Evolutionary conservation across 30 jellyfish, hydroid and myxozoan species (phyloP), one percentile per base, ranked within the genome.

Genomic region (Cassiopea xamachana): DNA sequence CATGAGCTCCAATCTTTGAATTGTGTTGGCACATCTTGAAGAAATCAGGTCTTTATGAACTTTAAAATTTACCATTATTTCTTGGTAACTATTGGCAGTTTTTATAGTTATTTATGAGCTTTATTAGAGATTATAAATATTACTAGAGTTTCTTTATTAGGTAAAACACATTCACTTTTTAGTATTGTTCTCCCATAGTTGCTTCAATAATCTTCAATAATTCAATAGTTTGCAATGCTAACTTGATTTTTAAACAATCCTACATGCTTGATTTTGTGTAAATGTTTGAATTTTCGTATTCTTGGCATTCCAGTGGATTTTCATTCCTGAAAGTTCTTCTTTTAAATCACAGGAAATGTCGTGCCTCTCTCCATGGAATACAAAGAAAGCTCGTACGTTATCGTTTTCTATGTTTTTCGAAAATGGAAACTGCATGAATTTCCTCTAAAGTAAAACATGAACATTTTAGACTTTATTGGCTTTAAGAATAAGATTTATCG

Each of bases 281-380:
- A 27, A 27, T 27, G 39, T 27, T 27, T 27, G 39, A 27, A 0
- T 27, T 27, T 27, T 27, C 39, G 39, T 27, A 27, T 27, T 27
- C 39, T 27, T 27, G 39, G 39, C 39, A 27, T 27, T 27, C 39
- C 39, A 27, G 39, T 27, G 39, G 39, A 27, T 27, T 27, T 50
- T 27, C 10, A 73, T 73, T 10, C 48, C 48, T 73, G 1, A 43
- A 16, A 1, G 12, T 78, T 55, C 27, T 49, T 78, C 1, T 78
- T 78, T 79, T 43, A 12, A 46, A 9, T 48, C 58, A 17, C 79
- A 96, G 99, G 98, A 27, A 80, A 89, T 48, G 90, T 44, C 49
- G 97, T 96, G 15, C 99, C 99, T 1, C 89, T 96, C 13, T 79
- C 97, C 12, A 49, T 96, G 92, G 99, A 96, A 85, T 96, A 92